Percentiles rank a stretch among this genome's conserved stretches.
phyloP scores from a whole-genome alignment of 53 echinoderm and acorn worm species.

The Hippasteria phrygiana region DNA sequence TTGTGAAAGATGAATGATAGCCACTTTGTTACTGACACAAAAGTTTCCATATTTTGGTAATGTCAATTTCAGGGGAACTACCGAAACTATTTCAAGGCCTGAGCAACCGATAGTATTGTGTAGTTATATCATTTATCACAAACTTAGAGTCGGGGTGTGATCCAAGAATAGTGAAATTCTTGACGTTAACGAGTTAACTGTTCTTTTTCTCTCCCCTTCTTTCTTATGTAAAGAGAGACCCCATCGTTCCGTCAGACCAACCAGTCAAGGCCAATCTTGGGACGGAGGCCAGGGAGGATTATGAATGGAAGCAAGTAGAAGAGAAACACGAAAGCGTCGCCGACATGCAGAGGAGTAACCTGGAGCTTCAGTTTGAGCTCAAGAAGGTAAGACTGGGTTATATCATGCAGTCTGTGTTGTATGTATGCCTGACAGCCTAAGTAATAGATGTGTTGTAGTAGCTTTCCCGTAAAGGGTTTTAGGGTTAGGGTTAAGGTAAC shows the following conservation, averaged over 20 bases:
- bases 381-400: constrained; percentile 84
- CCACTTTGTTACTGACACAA: too few relatives aligned
- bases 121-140: too few relatives aligned
- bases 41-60: too few relatives aligned
- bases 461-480: too few relatives aligned
- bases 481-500: too few relatives aligned
- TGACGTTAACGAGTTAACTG: background rate
- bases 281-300: constrained; percentile 72
- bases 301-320: constrained; percentile 51
- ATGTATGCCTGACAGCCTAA: too few relatives aligned
- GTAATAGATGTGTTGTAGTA: background rate
- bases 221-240: constrained; percentile 16
- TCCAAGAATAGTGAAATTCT: background rate
- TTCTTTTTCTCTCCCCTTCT: background rate
- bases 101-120: too few relatives aligned
- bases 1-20: too few relatives aligned
- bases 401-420: too few relatives aligned
- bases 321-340: constrained; percentile 67
- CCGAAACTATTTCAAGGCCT: too few relatives aligned
- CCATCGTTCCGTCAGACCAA: constrained; percentile 31
- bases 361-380: constrained; percentile 97
- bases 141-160: background rate
- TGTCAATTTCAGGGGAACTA: too few relatives aligned
- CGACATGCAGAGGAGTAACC: constrained; percentile 73
- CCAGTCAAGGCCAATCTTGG: constrained; percentile 22